These are phyloP conservation scores for Epinephelus awoara DNA, from an alignment of 2,797 vertebrate species.

Conservation along the genomic window DNA sequence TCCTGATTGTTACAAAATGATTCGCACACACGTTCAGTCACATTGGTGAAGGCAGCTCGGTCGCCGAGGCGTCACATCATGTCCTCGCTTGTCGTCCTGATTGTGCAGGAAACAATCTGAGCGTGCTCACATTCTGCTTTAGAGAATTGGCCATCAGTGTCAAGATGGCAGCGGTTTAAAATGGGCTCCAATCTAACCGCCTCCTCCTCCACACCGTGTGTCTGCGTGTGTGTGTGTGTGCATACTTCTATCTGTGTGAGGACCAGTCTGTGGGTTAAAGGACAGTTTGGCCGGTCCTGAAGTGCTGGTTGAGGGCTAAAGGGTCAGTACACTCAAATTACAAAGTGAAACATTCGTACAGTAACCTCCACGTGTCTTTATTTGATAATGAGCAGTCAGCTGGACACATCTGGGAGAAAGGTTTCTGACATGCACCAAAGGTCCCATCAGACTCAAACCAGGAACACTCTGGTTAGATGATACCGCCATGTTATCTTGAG, in stretches of 20 bases:
- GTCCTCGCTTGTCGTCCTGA: conserved; percentile 6
- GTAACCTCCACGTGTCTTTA: no score
- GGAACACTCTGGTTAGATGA: no score
- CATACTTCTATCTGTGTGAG: not conserved
- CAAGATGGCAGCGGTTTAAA: conserved; percentile 65
- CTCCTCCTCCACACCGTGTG: conserved; percentile 36
- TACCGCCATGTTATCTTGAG: no score
- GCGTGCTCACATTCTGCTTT: conserved; percentile 21
- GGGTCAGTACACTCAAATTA: no score
- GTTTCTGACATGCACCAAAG: no score
- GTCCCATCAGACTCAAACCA: no score
- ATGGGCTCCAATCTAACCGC: conserved; percentile 33
- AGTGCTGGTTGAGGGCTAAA: no score
- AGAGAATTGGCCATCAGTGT: conserved; percentile 34
- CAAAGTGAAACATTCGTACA: no score
- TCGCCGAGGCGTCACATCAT: not conserved
- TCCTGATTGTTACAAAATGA: not conserved
- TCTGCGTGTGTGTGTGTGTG: not conserved
- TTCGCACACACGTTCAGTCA: not conserved
- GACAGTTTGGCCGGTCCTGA: no score
- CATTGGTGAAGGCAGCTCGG: not conserved
- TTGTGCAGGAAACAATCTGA: conserved; percentile 12
- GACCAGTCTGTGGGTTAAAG: no score
- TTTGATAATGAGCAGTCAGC: no score
- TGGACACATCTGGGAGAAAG: no score